Conservation (phyloP, 2,113 vertebrate genomes). For the Athene cunicularia region DNA sequence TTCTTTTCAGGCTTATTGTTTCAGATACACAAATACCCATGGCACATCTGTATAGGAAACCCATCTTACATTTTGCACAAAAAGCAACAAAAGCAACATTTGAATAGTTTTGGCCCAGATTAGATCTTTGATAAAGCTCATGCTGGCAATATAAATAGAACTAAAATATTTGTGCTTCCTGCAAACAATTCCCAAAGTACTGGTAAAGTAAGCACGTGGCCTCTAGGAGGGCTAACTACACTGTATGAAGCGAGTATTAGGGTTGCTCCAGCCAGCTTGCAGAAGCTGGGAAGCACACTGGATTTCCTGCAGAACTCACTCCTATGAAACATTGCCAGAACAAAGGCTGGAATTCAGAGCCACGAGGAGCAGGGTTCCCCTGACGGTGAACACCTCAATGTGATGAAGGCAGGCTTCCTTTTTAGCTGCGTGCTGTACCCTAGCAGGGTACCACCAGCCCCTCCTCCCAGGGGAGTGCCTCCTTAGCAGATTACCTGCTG, state of each 20-base stretch:
- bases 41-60: neutral
- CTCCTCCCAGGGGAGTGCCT: neutral
- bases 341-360: neutral
- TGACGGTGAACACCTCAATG: neutral
- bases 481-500: neutral
- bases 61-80: neutral
- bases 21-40: neutral
- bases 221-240: neutral
- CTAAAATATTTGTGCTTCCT: neutral
- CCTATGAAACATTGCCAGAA: neutral
- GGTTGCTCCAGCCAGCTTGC: neutral
- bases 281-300: neutral
- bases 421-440: neutral
- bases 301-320: neutral
- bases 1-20: neutral
- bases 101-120: neutral
- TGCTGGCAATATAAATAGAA: neutral
- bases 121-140: neutral
- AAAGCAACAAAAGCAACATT: neutral
- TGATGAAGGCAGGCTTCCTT: neutral
- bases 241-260: rapidly evolving
- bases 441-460: neutral
- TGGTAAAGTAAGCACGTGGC: neutral
- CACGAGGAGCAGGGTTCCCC: neutral
- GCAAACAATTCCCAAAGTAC: neutral